phyloP scores from a whole-genome alignment of 2,888 invertebrate genomes.

The Ectemnius continuus region DNA sequence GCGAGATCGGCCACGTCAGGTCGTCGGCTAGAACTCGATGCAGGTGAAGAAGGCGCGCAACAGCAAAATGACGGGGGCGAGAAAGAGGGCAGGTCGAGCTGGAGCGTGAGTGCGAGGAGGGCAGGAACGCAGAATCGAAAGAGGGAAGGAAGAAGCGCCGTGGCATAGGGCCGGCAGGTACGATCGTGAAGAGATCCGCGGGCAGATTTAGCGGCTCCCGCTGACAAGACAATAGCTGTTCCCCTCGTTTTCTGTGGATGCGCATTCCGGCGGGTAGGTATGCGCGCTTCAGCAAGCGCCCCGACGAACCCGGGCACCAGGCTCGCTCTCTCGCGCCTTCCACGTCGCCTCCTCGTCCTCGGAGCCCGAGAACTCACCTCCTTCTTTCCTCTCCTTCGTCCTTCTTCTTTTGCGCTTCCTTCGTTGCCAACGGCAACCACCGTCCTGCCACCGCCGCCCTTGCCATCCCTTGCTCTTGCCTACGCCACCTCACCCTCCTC shows the following conservation, averaged over 20 bases:
- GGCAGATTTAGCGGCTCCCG: slow-evolving; percentile 74
- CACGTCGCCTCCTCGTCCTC: slow-evolving; percentile 27
- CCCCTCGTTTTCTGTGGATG: slow-evolving; percentile 71
- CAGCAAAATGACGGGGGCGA: slow-evolving; percentile 55
- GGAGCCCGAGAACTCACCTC: slow-evolving; percentile 35
- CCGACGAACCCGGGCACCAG: slow-evolving; percentile 30
- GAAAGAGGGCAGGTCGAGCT: neutral
- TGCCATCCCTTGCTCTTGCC: neutral
- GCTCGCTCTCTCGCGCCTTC: slow-evolving; percentile 47
- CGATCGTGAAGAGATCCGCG: slow-evolving; percentile 75
- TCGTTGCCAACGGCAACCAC: neutral
- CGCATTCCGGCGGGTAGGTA: slow-evolving; percentile 70
- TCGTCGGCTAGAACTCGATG: slow-evolving; percentile 8
- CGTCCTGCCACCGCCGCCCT: neutral
- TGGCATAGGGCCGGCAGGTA: slow-evolving; percentile 47
- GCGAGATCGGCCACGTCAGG: slow-evolving; percentile 1
- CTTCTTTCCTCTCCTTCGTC: slow-evolving; percentile 19
- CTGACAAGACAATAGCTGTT: slow-evolving; percentile 77
- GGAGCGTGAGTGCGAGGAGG: neutral
- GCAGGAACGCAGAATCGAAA: slow-evolving; percentile 38
- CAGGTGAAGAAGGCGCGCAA: slow-evolving; percentile 21
- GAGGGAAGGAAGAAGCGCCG: slow-evolving; percentile 13
- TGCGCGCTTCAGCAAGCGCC: slow-evolving; percentile 60
- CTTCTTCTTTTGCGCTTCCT: neutral
- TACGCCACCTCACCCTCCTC: neutral